Conservation (phyloP, 1,140 invertebrate species). For the Ridgeia piscesae region DNA sequence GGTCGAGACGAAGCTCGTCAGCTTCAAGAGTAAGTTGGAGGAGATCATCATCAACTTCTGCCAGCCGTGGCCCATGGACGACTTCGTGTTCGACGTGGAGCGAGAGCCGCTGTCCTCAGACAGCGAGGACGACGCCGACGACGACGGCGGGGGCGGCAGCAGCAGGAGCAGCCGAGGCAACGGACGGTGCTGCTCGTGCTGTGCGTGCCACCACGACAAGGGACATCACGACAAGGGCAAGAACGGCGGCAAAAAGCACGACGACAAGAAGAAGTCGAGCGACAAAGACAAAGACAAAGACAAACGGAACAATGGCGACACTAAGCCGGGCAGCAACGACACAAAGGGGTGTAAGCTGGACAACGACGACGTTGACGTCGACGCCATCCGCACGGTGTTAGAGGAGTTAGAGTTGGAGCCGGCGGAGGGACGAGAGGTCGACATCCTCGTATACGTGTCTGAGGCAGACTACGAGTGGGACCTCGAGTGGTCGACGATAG, state of each 20-base stretch:
- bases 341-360: background rate
- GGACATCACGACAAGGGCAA: background rate
- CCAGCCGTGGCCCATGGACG: slow-evolving; percentile 41
- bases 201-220: background rate
- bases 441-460: background rate
- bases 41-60: slow-evolving; percentile 33
- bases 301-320: background rate
- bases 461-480: slow-evolving; percentile 7
- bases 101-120: background rate
- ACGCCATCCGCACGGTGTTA: background rate
- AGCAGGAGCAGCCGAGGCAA: background rate
- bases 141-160: background rate
- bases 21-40: slow-evolving; percentile 39
- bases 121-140: background rate
- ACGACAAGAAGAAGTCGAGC: background rate
- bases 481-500: slow-evolving; percentile 8
- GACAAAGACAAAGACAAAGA: too few relatives aligned
- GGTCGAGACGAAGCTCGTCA: slow-evolving; percentile 37
- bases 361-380: background rate
- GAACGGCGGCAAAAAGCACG: background rate
- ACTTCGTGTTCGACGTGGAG: slow-evolving; percentile 32
- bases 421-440: background rate
- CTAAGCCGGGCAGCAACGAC: background rate
- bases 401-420: slow-evolving; percentile 5
- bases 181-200: too few relatives aligned